Conservation (phyloP, 2,113 vertebrate species). For the Eurystomus gularis region DNA sequence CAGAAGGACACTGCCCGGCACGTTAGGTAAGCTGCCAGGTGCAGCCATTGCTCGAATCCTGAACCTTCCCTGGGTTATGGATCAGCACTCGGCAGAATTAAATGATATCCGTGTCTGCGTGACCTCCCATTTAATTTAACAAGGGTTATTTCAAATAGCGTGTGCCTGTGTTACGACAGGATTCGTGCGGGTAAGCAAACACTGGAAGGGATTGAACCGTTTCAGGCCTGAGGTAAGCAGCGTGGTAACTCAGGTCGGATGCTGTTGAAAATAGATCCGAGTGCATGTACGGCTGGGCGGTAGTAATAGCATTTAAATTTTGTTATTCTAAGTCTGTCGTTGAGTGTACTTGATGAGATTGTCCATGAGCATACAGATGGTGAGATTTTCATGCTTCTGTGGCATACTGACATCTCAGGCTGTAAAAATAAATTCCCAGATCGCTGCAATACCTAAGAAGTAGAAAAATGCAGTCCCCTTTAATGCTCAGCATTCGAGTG, state of each 20-base stretch:
- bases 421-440: slow-evolving; percentile 62
- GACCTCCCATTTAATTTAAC: neutral
- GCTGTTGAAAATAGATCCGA: slow-evolving; percentile 8
- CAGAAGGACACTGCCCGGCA: slow-evolving; percentile 34
- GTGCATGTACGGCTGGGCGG: neutral
- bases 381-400: slow-evolving; percentile 66
- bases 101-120: neutral
- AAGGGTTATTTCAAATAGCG: neutral
- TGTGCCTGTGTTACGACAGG: neutral
- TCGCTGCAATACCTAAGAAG: slow-evolving; percentile 41
- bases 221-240: slow-evolving; percentile 43
- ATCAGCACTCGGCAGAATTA: neutral
- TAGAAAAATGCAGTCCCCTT: slow-evolving; percentile 26
- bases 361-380: slow-evolving; percentile 66
- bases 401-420: slow-evolving; percentile 63
- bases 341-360: slow-evolving; percentile 53
- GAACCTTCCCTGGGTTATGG: neutral
- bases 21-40: slow-evolving; percentile 1
- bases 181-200: neutral
- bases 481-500: neutral
- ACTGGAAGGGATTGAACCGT: neutral
- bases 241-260: neutral
- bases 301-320: slow-evolving; percentile 23
- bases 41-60: neutral
- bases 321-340: slow-evolving; percentile 56